Percentiles rank a stretch among this genome's conserved stretches.
These are phyloP conservation scores for Cercopithecus neglectus DNA, from an alignment of 2,797 vertebrate species.

Conservation along the genomic window DNA sequence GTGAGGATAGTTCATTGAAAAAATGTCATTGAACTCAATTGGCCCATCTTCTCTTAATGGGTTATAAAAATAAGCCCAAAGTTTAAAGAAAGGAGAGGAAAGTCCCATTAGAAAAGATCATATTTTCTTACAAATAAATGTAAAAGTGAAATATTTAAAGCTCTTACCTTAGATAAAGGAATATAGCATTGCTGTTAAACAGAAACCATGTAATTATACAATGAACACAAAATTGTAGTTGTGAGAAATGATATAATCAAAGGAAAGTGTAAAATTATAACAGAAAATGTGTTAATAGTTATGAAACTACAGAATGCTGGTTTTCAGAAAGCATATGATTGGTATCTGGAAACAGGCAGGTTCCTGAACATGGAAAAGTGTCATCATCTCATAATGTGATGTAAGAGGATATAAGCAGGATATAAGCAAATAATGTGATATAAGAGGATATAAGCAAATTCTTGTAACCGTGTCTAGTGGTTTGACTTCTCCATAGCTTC, in stretches of 20 bases:
- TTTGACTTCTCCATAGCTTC: not conserved
- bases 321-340: not conserved
- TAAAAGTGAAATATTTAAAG: not conserved
- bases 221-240: slow-evolving; percentile 29
- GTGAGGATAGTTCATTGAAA: not conserved
- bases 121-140: not conserved
- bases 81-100: not conserved
- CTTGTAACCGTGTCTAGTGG: not conserved
- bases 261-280: not conserved
- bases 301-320: not conserved
- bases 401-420: not conserved
- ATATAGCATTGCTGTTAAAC: not conserved
- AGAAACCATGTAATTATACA: not conserved
- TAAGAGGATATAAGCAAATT: not conserved
- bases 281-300: not conserved
- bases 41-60: not conserved
- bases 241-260: not conserved
- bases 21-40: not conserved
- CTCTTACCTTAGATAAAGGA: not conserved
- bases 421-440: not conserved
- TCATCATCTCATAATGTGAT: not conserved
- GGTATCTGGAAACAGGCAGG: not conserved
- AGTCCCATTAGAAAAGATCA: not conserved
- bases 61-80: not conserved
- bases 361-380: not conserved